These are phyloP conservation scores for Amia ocellicauda DNA, from an alignment of 2,113 vertebrate genomes.

Conservation along the genomic window DNA sequence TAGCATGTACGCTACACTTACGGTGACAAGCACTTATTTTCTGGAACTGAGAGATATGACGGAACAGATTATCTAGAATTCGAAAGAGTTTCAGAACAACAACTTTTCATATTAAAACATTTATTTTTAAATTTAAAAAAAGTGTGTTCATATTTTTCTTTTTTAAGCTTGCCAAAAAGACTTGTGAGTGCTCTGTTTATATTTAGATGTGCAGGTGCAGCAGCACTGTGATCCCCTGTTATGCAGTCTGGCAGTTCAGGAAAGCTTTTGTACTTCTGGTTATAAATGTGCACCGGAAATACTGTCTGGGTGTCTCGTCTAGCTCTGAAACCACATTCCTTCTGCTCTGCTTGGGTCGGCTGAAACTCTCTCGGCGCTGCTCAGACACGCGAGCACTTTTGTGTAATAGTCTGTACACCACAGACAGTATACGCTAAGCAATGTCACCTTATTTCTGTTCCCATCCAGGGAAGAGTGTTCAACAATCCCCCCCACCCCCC, in stretches of 20 bases:
- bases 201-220: neutral
- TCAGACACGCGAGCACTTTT: constrained; percentile 23
- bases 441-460: neutral
- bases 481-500: no score
- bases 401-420: constrained; percentile 25
- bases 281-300: constrained; percentile 47
- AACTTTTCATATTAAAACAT: no score
- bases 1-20: no score
- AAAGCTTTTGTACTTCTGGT: constrained; percentile 32
- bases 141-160: no score
- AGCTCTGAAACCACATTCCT: constrained; percentile 48
- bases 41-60: no score
- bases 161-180: no score
- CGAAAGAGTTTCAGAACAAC: no score
- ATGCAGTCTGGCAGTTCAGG: constrained; percentile 29
- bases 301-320: constrained; percentile 57
- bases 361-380: constrained; percentile 19
- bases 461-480: neutral
- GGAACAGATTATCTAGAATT: no score
- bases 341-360: constrained; percentile 24
- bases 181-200: no score
- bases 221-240: neutral
- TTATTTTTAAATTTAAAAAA: no score
- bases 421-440: neutral
- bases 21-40: no score